Evolutionary conservation across 2,113 vertebrate genomes (phyloP), one percentile per base, ranked within the genome.

Genomic region (Ictidomys tridecemlineatus): DNA sequence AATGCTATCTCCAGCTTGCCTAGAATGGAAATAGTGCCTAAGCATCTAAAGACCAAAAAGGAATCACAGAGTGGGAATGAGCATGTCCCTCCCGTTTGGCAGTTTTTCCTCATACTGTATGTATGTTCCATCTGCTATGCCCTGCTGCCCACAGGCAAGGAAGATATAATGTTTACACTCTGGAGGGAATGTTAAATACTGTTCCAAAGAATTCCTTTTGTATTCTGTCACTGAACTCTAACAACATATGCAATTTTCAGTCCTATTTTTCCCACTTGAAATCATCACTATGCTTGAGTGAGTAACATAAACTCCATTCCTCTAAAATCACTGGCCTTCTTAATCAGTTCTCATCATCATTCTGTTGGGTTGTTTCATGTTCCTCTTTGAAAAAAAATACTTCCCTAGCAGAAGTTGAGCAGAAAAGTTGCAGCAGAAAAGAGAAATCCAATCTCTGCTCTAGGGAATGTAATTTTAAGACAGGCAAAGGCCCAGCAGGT

Each of bases 291-390:
- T 93, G 91, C 83, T 96, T 97, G 91, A 98, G 42, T 86, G 78
- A 86, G n/a, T 77, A 91, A 12, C 2, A 61, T 92, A 92, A 87
- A 94, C 26, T 96, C 16, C 7, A 78, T 93, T 84, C 51, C 69
- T 32, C 20, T 61, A 86, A 95, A 97, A 90, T 89, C 79, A 70
- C 73, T 90, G 39, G 63, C 28, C 91, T 94, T 91, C 94, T 85
- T 28, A 63, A 3, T 96, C 76, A 74, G 61, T 95, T 95, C 37
- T 88, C 56, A 73, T 94, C 70, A 86, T 91, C n/a, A 77, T 97
- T 97, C 97, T 90, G 8, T 48, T 94, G 56, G 96, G 74, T 90
- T 37, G 39, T 91, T 97, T 98, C 84, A 72, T 89, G 10, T n/a
- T 94, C 63, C 37, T 96, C 78, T 97, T 97, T 14, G 30, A 63